Base-by-base conservation (phyloP, 1,140 invertebrate species). In the Frieseomelitta varia region DNA sequence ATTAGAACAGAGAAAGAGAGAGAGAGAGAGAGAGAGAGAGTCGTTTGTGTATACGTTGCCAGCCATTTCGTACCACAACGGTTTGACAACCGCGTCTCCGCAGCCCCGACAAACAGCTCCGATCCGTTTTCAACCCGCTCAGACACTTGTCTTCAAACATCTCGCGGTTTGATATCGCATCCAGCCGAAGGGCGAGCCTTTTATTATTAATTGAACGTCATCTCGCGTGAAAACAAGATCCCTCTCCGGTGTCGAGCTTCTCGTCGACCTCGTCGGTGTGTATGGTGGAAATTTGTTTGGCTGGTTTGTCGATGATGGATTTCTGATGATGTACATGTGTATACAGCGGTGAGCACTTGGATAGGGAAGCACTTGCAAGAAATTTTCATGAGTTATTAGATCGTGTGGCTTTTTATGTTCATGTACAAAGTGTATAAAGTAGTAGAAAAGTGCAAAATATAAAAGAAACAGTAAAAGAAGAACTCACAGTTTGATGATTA, bases 1-100 rank as follows among this genome's bases (percentile, higher is more conserved):
- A 91, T 92, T 91, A 86, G 88, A 88, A 90, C 85, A 69, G 75
- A 47, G n/a, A n/a, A n/a, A n/a, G n/a, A n/a, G n/a, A n/a, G n/a
- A n/a, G n/a, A n/a, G n/a, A n/a, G n/a, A n/a, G n/a, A n/a, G n/a
- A n/a, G n/a, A n/a, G n/a, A n/a, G n/a, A n/a, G 75, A 47, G 65
- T 2, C 56, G 82, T 69, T 84, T 74, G 80, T 80, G 84, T 69
- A 55, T 63, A 55, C 65, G 72, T 72, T 56, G 58, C 80, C 53
- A 88, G 84, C 87, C 87, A 87, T 85, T 89, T 84, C 74, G 74
- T 84, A 79, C 85, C 69, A 34, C 39, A 47, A 47, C 53, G 77
- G 88, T 85, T 89, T 85, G 88, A 90, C 88, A 85, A 79, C 85
- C 39, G 87, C 80, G 88, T 86, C 24, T n/a, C 10, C 30, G 21